These are phyloP conservation scores for Pseudococcus viburni DNA, from an alignment of 2,888 invertebrate species.

Conservation along the genomic window DNA sequence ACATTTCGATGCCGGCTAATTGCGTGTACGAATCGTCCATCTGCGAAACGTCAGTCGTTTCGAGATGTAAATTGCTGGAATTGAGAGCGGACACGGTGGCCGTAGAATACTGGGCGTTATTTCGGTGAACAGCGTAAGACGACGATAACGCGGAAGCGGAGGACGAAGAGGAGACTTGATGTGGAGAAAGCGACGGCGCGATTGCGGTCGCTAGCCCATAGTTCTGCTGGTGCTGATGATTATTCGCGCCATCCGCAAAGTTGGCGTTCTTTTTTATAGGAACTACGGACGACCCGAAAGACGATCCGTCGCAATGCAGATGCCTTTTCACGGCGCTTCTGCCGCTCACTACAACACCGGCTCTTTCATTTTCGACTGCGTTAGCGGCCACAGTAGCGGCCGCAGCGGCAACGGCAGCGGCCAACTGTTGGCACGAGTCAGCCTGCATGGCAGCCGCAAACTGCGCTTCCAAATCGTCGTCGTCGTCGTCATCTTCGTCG, in stretches of 20 bases:
- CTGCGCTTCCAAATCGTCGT: background rate
- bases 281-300: constrained; percentile 23
- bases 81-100: background rate
- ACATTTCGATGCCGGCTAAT: background rate
- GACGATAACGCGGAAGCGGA: background rate
- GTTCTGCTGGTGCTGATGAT: background rate
- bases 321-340: constrained; percentile 37
- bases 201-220: background rate
- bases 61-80: background rate
- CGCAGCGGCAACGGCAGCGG: background rate
- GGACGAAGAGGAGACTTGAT: background rate
- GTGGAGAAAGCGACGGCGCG: background rate
- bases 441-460: background rate
- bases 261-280: constrained; percentile 35
- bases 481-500: background rate
- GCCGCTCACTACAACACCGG: constrained; percentile 51
- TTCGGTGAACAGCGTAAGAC: background rate
- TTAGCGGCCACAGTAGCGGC: background rate
- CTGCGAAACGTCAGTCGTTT: background rate
- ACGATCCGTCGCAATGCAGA: constrained; percentile 29
- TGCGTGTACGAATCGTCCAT: constrained; percentile 19
- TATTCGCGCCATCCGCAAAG: background rate
- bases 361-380: background rate
- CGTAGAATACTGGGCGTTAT: background rate
- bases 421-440: background rate